These are phyloP conservation scores for Camponotus pennsylvanicus DNA, from an alignment of 1,140 invertebrate species.

Conservation along the genomic window DNA sequence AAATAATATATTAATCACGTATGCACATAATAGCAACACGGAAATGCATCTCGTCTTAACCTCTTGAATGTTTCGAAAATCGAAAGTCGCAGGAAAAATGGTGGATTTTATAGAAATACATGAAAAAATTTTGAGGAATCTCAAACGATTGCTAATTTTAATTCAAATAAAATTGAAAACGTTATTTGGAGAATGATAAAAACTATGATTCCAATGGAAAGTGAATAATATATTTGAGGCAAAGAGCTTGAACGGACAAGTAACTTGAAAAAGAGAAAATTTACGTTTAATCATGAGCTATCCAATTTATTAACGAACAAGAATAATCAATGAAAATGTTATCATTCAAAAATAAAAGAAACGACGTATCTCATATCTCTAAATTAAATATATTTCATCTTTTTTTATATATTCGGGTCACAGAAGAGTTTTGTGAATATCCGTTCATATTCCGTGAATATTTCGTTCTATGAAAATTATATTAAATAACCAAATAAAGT, in stretches of 20 bases:
- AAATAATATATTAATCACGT: conserved; percentile 65
- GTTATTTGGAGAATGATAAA: neutral
- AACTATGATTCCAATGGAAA: neutral
- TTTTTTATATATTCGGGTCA: too few relatives aligned
- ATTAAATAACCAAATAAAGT: too few relatives aligned
- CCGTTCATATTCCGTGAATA: too few relatives aligned
- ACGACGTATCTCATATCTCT: too few relatives aligned
- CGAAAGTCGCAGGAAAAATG: neutral
- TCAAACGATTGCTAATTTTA: neutral
- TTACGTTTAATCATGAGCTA: neutral
- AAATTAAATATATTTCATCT: too few relatives aligned
- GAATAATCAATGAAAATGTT: too few relatives aligned
- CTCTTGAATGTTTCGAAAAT: conserved; percentile 56
- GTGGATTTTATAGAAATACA: neutral
- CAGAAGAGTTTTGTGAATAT: too few relatives aligned
- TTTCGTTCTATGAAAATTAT: too few relatives aligned
- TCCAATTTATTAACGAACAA: too few relatives aligned
- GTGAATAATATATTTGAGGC: conserved; percentile 11
- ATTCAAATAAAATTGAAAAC: neutral
- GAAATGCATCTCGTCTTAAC: conserved; percentile 68
- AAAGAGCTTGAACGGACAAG: neutral
- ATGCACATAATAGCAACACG: conserved; percentile 44
- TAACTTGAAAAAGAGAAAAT: neutral
- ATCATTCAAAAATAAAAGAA: too few relatives aligned
- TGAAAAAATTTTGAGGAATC: conserved; percentile 10